Conservation (phyloP, 2,797 vertebrate genomes). For the Spondyliosoma cantharus region DNA sequence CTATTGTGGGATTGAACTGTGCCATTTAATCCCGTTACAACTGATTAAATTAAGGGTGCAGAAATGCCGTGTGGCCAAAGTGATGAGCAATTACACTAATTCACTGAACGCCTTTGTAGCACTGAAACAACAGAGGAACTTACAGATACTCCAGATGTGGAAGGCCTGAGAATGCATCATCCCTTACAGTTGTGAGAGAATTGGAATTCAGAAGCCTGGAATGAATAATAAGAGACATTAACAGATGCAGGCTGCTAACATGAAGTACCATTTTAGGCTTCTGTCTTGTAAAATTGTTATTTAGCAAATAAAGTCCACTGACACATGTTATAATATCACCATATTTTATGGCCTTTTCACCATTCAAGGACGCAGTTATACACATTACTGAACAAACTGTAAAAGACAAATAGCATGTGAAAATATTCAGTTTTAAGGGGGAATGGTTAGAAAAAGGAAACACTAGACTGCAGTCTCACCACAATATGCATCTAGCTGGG, state of each 20-base stretch:
- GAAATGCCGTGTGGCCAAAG: background rate
- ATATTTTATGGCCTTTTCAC: background rate
- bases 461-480: background rate
- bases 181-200: slow-evolving; percentile 92
- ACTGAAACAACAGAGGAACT: slow-evolving; percentile 74
- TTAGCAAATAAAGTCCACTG: background rate
- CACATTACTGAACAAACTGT: background rate
- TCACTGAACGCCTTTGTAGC: background rate
- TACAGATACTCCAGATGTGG: slow-evolving; percentile 98
- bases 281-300: too few species aligned
- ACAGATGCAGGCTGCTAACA: background rate
- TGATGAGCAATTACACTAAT: background rate
- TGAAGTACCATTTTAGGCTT: background rate
- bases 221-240: slow-evolving; percentile 30
- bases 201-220: slow-evolving; percentile 97
- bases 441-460: background rate
- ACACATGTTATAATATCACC: background rate
- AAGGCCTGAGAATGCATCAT: slow-evolving; percentile 96
- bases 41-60: background rate
- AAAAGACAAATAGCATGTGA: too few species aligned
- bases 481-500: background rate
- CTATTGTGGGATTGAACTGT: background rate
- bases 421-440: background rate
- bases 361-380: background rate
- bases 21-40: background rate